Base-by-base conservation (phyloP, 2,888 invertebrate species). In the Caradrina kadenii region DNA sequence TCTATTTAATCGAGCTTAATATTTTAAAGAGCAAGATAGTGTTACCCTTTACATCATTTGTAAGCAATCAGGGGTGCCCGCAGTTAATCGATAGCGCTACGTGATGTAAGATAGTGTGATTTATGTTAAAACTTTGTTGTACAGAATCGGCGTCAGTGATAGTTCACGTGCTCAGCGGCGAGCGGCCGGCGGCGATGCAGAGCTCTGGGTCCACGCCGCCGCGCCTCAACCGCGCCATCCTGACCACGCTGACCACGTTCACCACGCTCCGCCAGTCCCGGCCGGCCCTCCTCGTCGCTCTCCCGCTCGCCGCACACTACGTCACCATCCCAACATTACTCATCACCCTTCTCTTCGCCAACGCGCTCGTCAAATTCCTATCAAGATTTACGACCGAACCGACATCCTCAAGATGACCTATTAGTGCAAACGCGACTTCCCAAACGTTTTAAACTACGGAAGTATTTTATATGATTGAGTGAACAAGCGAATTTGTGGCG, bases 101-200 rank as follows among this genome's bases (percentile, higher is more conserved):
- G 76, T 69, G 73, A 69, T 55, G 49, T 42, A 35, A 75, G 76
- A 73, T 75, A 75, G 42, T 69, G 42, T 76, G 73, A 73, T 76
- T 73, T 53, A 73, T 75, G 69, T 45, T 15, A 19, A 55, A 58
- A 60, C 49, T 66, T 78, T 61, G 53, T 62, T 82, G 61, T 72
- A 73, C 97, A 95, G 98, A 98, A 92, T 97, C 98, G 75, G 98
- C 98, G 81, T 98, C 98, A 86, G 98, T 98, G 87, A 97, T 98
- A 88, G 98, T 98, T 79, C 98, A 98, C 95, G 98, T 98, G 87
- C 96, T 98, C 87, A 98, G 98, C 90, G 98, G 98, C 89, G 97
- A 96, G 92, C 93, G 97, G 76, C 97, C 97, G 72, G 97, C 97
- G 42, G 97, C 97, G 55, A 97, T 97, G 97, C 97, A 97, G 87